These are phyloP conservation scores for Helostoma temminkii DNA, from an alignment of 2,797 vertebrate species.

Conservation along the genomic window DNA sequence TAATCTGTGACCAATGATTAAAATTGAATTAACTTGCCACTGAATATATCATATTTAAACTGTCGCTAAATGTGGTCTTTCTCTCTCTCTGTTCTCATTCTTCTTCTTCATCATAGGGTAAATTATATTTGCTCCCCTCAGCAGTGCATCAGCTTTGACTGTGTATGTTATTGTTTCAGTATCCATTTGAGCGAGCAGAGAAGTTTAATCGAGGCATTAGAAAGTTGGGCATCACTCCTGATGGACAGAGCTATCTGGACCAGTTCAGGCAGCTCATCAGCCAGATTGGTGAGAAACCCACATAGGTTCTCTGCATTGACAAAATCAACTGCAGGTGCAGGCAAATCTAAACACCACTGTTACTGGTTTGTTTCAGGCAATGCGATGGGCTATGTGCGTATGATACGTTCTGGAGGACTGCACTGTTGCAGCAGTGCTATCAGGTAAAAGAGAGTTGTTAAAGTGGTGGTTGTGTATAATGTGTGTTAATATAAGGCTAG, in stretches of 20 bases:
- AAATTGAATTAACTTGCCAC: not conserved
- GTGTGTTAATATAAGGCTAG: not conserved
- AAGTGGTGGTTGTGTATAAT: not conserved
- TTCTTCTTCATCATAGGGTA: not conserved
- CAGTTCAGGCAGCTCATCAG: conserved; percentile 99
- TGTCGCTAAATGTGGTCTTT: not conserved
- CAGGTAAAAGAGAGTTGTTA: conserved; percentile 82
- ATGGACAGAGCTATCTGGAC: conserved; percentile 98
- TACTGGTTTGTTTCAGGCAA: conserved; percentile 85
- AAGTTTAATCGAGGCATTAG: conserved; percentile 99
- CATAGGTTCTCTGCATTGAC: not conserved
- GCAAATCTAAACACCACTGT: not conserved
- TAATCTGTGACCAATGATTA: not conserved
- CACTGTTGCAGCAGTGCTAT: conserved; percentile 99
- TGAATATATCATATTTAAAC: not conserved
- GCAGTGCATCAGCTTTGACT: not conserved
- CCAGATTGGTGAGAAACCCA: conserved; percentile 90
- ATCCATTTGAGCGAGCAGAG: conserved; percentile 97
- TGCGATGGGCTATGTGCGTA: conserved; percentile 97
- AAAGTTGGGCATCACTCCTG: conserved; percentile 96
- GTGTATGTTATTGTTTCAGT: conserved; percentile 78
- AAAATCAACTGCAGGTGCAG: not conserved
- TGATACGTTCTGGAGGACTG: conserved; percentile 98
- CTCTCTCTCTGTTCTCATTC: too few relatives aligned
- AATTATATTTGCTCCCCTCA: not conserved